These are phyloP conservation scores for Drosophila azteca DNA, from an alignment of 1,140 invertebrate genomes.

Conservation along the genomic window DNA sequence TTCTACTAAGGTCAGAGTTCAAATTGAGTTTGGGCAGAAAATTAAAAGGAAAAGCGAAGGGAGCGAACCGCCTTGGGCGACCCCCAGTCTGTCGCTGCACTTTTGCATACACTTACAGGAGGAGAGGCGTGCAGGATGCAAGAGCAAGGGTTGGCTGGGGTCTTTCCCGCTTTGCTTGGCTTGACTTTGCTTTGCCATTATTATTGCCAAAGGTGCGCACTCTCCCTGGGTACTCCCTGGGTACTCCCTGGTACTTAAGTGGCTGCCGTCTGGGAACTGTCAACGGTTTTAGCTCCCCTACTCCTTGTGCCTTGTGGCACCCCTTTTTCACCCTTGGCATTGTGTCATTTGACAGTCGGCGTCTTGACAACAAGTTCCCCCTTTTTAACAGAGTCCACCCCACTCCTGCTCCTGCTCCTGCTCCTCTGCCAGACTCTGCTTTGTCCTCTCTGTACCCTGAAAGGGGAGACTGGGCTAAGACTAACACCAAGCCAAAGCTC, in stretches of 20 bases:
- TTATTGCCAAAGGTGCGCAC: constrained; percentile 80
- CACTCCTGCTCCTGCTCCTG: constrained; percentile 7
- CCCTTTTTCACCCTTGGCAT: constrained; percentile 41
- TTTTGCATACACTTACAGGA: no score
- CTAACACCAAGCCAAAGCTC: constrained; percentile 3
- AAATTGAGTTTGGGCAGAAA: constrained; percentile 65
- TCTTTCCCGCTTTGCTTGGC: constrained; percentile 35
- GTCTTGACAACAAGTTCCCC: constrained; percentile 23
- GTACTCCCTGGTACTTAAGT: constrained; percentile 70
- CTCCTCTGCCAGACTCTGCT: background rate
- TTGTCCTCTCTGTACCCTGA: background rate
- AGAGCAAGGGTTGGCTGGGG: constrained; percentile 1
- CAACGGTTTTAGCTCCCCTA: constrained; percentile 56
- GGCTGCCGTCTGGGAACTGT: constrained; percentile 79
- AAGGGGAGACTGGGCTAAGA: background rate
- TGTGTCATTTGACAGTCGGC: constrained; percentile 77
- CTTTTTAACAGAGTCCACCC: background rate
- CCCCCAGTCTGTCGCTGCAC: no score
- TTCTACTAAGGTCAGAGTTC: constrained; percentile 68
- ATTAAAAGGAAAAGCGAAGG: constrained; percentile 45
- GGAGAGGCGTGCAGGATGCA: background rate
- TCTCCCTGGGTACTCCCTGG: constrained; percentile 22
- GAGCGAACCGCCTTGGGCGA: background rate
- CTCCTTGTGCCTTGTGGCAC: background rate
- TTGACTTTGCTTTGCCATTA: constrained; percentile 35